Base-by-base conservation (phyloP, 2,888 invertebrate species). In the Nomada lathburiana region DNA sequence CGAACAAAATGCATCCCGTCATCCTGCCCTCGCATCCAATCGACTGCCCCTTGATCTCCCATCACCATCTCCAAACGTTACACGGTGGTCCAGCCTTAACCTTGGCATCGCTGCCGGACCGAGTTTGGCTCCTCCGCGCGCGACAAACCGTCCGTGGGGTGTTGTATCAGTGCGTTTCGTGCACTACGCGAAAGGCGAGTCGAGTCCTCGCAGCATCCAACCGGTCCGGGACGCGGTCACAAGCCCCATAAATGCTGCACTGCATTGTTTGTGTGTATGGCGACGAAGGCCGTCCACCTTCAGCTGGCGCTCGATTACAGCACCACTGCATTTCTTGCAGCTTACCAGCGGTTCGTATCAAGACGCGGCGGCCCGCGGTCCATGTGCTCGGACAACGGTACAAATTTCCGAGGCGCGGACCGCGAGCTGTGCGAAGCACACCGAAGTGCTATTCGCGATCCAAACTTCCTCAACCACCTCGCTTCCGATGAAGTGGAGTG, bases 311-410 rank as follows among this genome's bases (percentile, higher is more conserved):
- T 29, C 29, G 29, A 29, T 2, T 26, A 26, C 4, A 26, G 26
- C 26, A 26, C 26, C 26, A 4, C 26, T 0, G 76, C 80, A 0
- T 84, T 86, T 42, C 29, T 84, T 2, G 81, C 80, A 0, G 80
- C 0, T 81, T 82, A 13, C 77, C 4, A 4, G n/a, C 11, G 81
- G 5, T 86, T 84, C 29, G 26, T 36, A 0, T 13, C 84, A 0
- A 74, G 81, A 0, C 78, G 81, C 0, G 83, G 77, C 0, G 23
- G 89, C 80, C 73, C 72, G 0, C 13, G 23, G 0, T 13, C 18
- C 10, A 23, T 84, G 0, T 64, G 71, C 26, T 80, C 80, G 29
- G 82, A 82, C 23, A 53, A 63, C 57, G 86, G 84, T 0, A 80
- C 76, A 0, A 86, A 36, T 0, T 86, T 86, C 42, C 20, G 36